phyloP scores from a whole-genome alignment of 2,113 vertebrate species.

The Rissa tridactyla region DNA sequence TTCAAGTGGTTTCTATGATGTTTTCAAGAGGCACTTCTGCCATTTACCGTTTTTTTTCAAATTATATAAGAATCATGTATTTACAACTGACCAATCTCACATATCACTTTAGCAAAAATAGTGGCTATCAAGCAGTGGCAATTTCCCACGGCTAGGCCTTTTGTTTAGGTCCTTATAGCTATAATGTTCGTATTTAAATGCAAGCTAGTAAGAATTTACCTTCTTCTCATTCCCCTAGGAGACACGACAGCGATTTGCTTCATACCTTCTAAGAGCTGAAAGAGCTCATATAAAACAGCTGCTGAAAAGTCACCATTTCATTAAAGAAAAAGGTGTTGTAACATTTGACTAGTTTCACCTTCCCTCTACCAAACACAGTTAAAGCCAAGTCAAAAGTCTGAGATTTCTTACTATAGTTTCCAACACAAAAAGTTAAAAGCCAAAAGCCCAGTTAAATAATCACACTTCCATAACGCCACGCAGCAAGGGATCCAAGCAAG shows the following conservation, averaged over 20 bases:
- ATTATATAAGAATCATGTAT: not conserved
- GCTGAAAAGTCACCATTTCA: not conserved
- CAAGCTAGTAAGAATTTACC: not conserved
- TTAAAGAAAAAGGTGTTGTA: not conserved
- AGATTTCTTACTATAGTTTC: not conserved
- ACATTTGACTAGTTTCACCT: not conserved
- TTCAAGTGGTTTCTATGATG: not conserved
- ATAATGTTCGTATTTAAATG: not conserved
- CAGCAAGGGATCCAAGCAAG: not conserved
- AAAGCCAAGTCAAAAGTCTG: not conserved
- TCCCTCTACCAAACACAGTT: not conserved
- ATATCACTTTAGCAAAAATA: not conserved
- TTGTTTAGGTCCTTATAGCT: not conserved
- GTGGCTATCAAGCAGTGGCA: not conserved
- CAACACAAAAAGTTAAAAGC: not conserved
- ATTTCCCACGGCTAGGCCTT: not conserved
- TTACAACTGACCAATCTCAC: not conserved
- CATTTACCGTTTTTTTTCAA: not conserved
- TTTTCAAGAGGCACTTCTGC: not conserved
- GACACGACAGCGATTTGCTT: not conserved
- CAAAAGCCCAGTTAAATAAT: not conserved
- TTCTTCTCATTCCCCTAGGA: not conserved
- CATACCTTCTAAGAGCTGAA: not conserved
- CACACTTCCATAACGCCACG: not conserved
- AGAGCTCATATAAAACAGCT: not conserved